phyloP scores from a whole-genome alignment of 1,140 invertebrate species.

The Polypedilum pembai region DNA sequence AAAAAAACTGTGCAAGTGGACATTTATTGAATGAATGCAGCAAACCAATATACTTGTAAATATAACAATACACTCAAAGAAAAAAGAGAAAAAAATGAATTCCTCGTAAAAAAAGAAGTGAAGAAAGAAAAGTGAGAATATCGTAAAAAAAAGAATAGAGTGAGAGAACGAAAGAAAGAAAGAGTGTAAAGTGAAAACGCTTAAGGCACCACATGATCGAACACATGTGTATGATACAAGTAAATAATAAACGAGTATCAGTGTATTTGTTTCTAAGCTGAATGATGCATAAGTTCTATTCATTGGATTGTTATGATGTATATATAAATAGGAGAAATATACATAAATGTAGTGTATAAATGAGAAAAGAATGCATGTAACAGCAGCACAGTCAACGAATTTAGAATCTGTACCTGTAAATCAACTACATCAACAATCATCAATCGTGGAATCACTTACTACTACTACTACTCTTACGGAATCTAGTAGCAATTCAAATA shows the following conservation, averaged over 20 bases:
- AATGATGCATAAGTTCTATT: conserved; percentile 11
- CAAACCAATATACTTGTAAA: too few species aligned
- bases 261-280: not conserved
- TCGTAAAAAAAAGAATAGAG: not conserved
- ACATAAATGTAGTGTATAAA: not conserved
- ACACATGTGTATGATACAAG: not conserved
- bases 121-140: not conserved
- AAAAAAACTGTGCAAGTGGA: too few species aligned
- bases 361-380: conserved; percentile 5
- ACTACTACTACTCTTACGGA: not conserved
- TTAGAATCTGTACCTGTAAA: conserved; percentile 26
- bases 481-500: not conserved
- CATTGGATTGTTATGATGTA: not conserved
- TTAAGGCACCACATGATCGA: not conserved
- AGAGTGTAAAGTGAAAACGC: conserved; percentile 9
- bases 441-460: not conserved
- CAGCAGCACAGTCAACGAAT: conserved; percentile 9
- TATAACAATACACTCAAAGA: not conserved
- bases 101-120: not conserved
- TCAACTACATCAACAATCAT: not conserved
- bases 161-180: not conserved
- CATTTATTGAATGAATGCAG: too few species aligned
- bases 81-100: not conserved
- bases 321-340: not conserved
- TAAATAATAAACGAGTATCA: too few species aligned